Evolutionary conservation across 2,888 invertebrate species (phyloP).

Genomic region (Philereme vetulata): DNA sequence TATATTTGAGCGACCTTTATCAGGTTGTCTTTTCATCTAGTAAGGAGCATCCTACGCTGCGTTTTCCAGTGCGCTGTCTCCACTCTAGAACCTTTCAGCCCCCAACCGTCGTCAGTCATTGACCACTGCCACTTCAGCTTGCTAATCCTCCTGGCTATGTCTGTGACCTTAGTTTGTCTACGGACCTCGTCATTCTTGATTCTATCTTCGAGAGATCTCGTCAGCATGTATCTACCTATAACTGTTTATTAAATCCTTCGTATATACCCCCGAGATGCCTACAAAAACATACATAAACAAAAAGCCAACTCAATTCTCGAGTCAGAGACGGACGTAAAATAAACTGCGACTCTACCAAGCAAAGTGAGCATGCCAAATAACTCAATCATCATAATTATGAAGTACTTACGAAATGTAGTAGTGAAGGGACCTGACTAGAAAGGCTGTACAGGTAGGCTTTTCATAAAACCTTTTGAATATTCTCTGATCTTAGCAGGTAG

Average conservation of each 20-base stretch:
- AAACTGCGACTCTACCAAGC: constrained; percentile 9
- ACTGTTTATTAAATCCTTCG: background rate
- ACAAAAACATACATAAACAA: constrained; percentile 8
- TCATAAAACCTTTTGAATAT: constrained; percentile 29
- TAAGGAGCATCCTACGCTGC: too few species aligned
- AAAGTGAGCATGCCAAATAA: constrained; percentile 20
- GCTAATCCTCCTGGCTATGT: too few species aligned
- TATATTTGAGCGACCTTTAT: too few species aligned
- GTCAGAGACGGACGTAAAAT: constrained; percentile 15
- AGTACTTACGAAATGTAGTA: constrained; percentile 15
- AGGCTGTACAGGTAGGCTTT: constrained; percentile 26
- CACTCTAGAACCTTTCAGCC: too few species aligned
- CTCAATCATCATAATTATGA: constrained; percentile 24
- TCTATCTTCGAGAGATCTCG: too few species aligned
- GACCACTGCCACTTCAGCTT: too few species aligned
- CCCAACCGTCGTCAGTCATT: too few species aligned
- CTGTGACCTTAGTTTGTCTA: too few species aligned
- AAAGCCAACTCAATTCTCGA: constrained; percentile 12
- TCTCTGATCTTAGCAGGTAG: constrained; percentile 32
- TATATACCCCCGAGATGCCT: background rate
- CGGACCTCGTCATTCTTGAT: too few species aligned
- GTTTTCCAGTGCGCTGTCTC: too few species aligned
- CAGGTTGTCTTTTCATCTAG: too few species aligned
- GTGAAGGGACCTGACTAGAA: constrained; percentile 23
- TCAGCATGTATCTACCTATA: too few species aligned